Percentiles rank a stretch among this genome's conserved stretches.
Conservation (phyloP, 2,888 invertebrate species). For the Amblyteles armatorius region DNA sequence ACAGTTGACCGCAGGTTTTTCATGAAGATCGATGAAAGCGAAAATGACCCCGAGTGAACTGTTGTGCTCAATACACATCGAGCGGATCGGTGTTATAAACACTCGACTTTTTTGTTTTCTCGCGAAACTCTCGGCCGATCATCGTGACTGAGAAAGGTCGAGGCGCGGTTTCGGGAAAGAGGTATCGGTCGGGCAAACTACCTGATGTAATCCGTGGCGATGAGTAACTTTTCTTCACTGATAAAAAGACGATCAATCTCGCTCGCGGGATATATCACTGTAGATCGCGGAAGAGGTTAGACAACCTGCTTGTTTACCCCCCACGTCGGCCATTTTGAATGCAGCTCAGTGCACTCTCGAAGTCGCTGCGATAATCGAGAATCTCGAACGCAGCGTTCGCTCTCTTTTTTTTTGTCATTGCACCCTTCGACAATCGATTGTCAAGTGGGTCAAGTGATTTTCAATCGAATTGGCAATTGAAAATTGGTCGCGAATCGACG, state of each 20-base stretch:
- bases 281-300: slow-evolving; percentile 78
- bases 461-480: no score
- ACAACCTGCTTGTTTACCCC: slow-evolving; percentile 80
- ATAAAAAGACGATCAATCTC: slow-evolving; percentile 44
- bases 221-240: slow-evolving; percentile 10
- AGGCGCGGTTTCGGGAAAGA: not conserved
- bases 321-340: slow-evolving; percentile 79
- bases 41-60: slow-evolving; percentile 76
- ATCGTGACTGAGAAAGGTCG: slow-evolving; percentile 35
- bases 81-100: slow-evolving; percentile 73
- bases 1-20: not conserved
- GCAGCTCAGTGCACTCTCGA: slow-evolving; percentile 61
- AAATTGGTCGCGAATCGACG: no score
- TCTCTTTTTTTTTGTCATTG: not conserved
- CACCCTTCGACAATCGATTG: not conserved
- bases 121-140: slow-evolving; percentile 41
- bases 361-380: slow-evolving; percentile 36
- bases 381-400: slow-evolving; percentile 13
- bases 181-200: slow-evolving; percentile 14
- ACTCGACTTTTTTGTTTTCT: slow-evolving; percentile 68
- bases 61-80: slow-evolving; percentile 75
- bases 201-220: slow-evolving; percentile 26
- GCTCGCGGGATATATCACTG: slow-evolving; percentile 64
- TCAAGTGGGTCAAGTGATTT: not conserved
- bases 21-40: slow-evolving; percentile 37